These are phyloP conservation scores for Tetanocera ferruginea DNA, from an alignment of 2,888 invertebrate genomes.

Conservation along the genomic window DNA sequence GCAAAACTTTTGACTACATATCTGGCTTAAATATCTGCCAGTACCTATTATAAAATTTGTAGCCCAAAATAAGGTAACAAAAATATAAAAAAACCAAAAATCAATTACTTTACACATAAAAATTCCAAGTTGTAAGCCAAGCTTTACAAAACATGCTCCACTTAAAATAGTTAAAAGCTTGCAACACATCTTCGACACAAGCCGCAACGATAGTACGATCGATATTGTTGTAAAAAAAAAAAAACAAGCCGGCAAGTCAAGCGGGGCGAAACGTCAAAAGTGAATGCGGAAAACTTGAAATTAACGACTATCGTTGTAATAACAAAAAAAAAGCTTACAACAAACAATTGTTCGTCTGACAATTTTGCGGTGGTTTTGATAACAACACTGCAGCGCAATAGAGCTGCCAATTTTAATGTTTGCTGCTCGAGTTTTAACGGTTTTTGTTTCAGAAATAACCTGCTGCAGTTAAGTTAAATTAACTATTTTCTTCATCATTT, in stretches of 20 bases:
- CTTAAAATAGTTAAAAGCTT: conserved; percentile 7
- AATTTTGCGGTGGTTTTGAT: neutral
- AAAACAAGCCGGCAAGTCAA: neutral
- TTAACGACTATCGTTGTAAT: neutral
- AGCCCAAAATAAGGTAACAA: no score
- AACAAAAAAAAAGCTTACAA: neutral
- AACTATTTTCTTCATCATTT: no score
- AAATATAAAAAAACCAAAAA: no score
- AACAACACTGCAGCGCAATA: neutral
- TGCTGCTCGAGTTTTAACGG: conserved; percentile 2
- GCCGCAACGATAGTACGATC: neutral
- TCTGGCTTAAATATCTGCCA: no score
- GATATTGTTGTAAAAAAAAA: neutral
- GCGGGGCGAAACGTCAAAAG: neutral
- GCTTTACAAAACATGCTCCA: conserved; percentile 4
- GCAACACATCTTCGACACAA: conserved; percentile 33
- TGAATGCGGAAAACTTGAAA: neutral
- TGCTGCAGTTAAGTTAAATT: neutral
- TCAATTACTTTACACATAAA: conserved; percentile 1
- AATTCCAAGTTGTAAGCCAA: conserved; percentile 2
- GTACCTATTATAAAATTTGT: no score
- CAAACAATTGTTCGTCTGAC: neutral
- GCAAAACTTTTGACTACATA: no score
- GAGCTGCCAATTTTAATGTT: neutral
- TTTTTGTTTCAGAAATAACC: neutral